Percentiles rank a stretch among this genome's conserved stretches.
These are phyloP conservation scores for Macrochelys suwanniensis DNA, from an alignment of 2,797 vertebrate genomes.

Conservation along the genomic window DNA sequence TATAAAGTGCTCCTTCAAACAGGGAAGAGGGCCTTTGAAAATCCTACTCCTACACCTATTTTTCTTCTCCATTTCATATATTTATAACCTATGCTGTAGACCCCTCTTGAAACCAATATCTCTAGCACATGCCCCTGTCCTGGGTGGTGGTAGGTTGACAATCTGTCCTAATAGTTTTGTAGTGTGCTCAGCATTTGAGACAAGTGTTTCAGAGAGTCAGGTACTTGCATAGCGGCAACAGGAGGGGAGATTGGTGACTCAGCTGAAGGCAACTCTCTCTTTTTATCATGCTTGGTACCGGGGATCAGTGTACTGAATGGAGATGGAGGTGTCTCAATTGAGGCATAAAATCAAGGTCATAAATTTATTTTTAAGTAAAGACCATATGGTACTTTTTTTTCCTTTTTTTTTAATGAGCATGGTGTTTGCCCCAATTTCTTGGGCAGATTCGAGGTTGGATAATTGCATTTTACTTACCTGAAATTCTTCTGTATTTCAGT, in stretches of 20 bases:
- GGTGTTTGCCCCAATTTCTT: neutral
- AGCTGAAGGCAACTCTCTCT: conserved; percentile 41
- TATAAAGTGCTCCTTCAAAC: neutral
- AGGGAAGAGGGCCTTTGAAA: neutral
- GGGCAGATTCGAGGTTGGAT: neutral
- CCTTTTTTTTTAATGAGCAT: neutral
- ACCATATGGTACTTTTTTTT: neutral
- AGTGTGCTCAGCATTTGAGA: neutral
- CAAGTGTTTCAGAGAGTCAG: neutral
- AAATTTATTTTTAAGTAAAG: neutral
- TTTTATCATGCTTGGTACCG: conserved; percentile 52
- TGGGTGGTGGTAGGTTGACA: neutral
- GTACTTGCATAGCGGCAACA: neutral
- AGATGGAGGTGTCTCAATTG: conserved; percentile 13
- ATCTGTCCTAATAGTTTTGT: neutral
- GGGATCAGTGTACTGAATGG: neutral
- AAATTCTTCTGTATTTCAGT: conserved; percentile 5
- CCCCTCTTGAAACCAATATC: neutral
- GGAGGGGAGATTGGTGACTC: neutral
- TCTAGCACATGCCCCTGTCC: neutral
- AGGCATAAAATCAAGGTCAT: neutral
- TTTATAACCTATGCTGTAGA: neutral
- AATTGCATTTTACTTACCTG: neutral
- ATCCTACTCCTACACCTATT: neutral
- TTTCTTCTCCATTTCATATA: neutral